A percentile compares a stretch with the other conserved stretches of the same genome.
Conservation (phyloP, 2,797 vertebrate species). For the Malurus splendens region DNA sequence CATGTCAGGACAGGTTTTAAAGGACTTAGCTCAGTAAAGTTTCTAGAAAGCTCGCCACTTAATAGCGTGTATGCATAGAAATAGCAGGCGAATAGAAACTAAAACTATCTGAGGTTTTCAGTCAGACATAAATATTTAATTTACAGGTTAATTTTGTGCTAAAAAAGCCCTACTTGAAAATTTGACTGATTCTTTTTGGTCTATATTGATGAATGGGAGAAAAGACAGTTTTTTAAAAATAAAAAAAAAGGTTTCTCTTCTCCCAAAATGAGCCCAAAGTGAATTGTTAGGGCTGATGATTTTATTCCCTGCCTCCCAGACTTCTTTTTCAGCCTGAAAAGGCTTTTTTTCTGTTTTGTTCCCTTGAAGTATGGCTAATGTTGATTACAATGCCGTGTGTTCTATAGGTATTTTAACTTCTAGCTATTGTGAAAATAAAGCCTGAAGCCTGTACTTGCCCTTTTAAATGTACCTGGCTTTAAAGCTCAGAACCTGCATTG, state of each 20-base stretch:
- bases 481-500: background rate
- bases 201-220: background rate
- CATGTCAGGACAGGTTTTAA: background rate
- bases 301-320: background rate
- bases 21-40: background rate
- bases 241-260: background rate
- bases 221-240: background rate
- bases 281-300: background rate
- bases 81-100: background rate
- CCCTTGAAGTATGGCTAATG: background rate
- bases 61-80: background rate
- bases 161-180: background rate
- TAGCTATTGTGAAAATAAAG: background rate
- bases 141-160: constrained; percentile 11
- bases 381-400: background rate
- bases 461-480: background rate
- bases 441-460: background rate
- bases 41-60: background rate
- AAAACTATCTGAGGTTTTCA: background rate
- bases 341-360: background rate
- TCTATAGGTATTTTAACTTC: background rate
- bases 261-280: background rate
- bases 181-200: background rate
- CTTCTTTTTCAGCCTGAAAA: background rate
- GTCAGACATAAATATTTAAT: background rate